Conservation (phyloP, 2,797 vertebrate species). For the Sebastes iracundus region DNA sequence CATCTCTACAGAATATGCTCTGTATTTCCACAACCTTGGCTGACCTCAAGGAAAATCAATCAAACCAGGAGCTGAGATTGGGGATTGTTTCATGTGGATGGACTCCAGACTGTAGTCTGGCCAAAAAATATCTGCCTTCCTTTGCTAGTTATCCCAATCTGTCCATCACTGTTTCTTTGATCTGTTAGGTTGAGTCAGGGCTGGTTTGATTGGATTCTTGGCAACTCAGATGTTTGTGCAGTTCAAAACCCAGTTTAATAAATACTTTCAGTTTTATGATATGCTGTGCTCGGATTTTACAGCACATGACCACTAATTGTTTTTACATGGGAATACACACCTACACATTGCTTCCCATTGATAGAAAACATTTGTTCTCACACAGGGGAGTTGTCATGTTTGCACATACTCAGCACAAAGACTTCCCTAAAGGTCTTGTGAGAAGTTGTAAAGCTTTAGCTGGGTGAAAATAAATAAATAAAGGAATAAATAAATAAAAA, state of each 20-base stretch:
- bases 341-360: constrained; percentile 29
- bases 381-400: constrained; percentile 51
- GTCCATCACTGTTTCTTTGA: constrained; percentile 67
- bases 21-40: constrained; percentile 65
- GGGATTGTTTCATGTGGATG: constrained; percentile 71
- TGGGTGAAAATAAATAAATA: neutral
- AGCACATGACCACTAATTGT: constrained; percentile 14
- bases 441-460: constrained; percentile 43
- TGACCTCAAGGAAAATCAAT: constrained; percentile 66
- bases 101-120: constrained; percentile 66
- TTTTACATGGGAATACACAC: constrained; percentile 17
- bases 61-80: constrained; percentile 61
- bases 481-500: too few species aligned
- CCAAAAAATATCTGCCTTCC: constrained; percentile 50
- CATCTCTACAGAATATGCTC: constrained; percentile 41
- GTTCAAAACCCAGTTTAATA: constrained; percentile 19
- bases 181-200: constrained; percentile 34
- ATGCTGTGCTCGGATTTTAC: constrained; percentile 4
- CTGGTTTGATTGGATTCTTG: constrained; percentile 41
- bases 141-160: constrained; percentile 63
- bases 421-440: constrained; percentile 63
- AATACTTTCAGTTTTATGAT: constrained; percentile 1
- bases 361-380: constrained; percentile 51
- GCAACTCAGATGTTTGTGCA: constrained; percentile 29
- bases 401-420: constrained; percentile 59